Conservation (phyloP, 2,113 vertebrate genomes). For the Limnothrissa miodon region DNA sequence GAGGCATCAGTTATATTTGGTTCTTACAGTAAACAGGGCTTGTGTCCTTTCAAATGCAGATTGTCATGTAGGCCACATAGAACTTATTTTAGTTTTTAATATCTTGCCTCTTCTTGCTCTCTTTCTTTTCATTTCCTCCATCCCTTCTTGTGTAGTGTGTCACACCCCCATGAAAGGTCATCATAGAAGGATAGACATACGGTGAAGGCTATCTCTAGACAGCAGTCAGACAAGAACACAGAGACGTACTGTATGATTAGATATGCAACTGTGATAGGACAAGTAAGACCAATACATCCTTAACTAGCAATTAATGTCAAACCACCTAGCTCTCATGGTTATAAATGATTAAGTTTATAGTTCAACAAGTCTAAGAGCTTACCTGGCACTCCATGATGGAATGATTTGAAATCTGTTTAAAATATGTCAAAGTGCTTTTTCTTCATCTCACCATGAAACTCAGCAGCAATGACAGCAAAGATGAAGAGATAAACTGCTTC, state of each 20-base stretch:
- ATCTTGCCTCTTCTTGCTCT: not conserved
- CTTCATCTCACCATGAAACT: slow-evolving; percentile 15
- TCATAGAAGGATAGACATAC: not conserved
- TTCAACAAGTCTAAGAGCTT: not conserved
- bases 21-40: not conserved
- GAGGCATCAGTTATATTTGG: not conserved
- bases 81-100: not conserved
- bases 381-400: not conserved
- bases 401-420: not conserved
- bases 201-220: not conserved
- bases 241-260: no score
- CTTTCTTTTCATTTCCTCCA: not conserved
- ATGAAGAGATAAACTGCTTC: slow-evolving; percentile 35
- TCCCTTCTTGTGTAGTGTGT: not conserved
- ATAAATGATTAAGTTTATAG: not conserved
- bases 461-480: not conserved
- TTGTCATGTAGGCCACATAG: not conserved
- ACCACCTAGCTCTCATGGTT: not conserved
- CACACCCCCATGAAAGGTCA: not conserved
- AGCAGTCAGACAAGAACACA: no score
- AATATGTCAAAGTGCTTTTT: not conserved
- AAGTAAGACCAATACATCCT: not conserved
- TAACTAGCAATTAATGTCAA: not conserved
- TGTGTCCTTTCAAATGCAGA: not conserved
- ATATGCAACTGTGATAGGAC: no score